Base-by-base conservation (phyloP, 2,113 vertebrate genomes). In the Noturus placidus region DNA sequence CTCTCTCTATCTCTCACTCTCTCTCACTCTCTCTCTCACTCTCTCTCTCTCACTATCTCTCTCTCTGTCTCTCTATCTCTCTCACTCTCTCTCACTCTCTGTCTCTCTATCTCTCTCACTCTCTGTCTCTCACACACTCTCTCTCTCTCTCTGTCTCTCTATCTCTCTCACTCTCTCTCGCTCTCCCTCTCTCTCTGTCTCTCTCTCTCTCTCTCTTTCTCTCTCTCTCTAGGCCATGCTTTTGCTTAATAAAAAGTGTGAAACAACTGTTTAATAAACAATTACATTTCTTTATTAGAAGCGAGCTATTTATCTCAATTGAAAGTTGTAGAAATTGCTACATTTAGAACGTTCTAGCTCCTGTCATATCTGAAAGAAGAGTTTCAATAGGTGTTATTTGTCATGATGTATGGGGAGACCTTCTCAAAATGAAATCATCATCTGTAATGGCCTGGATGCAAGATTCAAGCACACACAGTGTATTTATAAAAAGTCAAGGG, bases 361-460 rank as follows among this genome's bases (percentile, higher is more conserved):
- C 76, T 81, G 81, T 52, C 65, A 82, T 61, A 52, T 35, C 33
- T n/a, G 17, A 63, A 81, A 38, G 17, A 76, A 84, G 25, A 72
- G 46, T 19, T 11, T 69, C 52, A 83, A 89, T 72, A 89, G 20
- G 4, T 25, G 35, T 38, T 72, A 72, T 72, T 76, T 76, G 10
- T 76, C 7, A 1, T 76, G 35, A 42, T 1, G 38, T 19, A 22
- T 19, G 17, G 6, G 38, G 33, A 38, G 33, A 72, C 38, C 38
- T 72, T 72, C 67, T 35, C 3, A 20, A 72, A 72, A 72, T 38
- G 6, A 38, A 5, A 72, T 72, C 15, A 72, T 38, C 67, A 38
- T 74, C 35, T 76, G 38, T 46, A 76, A 77, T 50, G 42, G 11
- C 22, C 25, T 50, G 74, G 74, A 50, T 50, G 13, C 42, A 52